These are phyloP conservation scores for Drosophila arizonae DNA, from an alignment of 1,140 invertebrate genomes.

Conservation along the genomic window DNA sequence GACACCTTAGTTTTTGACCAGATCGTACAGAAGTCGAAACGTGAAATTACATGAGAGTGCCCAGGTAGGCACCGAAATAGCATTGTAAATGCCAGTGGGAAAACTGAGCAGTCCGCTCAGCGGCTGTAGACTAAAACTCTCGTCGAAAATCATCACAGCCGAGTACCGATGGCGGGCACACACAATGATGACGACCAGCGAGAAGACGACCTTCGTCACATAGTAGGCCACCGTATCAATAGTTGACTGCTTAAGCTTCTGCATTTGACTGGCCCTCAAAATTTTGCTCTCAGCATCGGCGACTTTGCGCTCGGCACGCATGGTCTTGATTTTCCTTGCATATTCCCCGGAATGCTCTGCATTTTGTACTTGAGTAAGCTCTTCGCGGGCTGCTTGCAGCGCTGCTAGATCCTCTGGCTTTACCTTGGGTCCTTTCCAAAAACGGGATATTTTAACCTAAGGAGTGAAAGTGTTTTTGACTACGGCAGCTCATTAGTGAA, in stretches of 20 bases:
- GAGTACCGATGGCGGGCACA: conserved; percentile 62
- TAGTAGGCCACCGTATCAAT: conserved; percentile 67
- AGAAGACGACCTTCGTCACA: conserved; percentile 56
- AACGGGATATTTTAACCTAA: conserved; percentile 65
- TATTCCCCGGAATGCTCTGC: conserved; percentile 62
- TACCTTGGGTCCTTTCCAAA: conserved; percentile 39
- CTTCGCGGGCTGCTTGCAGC: conserved; percentile 51
- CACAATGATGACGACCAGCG: conserved; percentile 54
- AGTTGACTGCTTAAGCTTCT: conserved; percentile 45
- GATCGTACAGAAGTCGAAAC: conserved; percentile 55
- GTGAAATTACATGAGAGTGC: conserved; percentile 75
- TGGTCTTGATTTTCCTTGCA: conserved; percentile 59
- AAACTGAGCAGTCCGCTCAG: conserved; percentile 68
- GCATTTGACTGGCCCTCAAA: conserved; percentile 35
- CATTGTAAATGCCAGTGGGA: conserved; percentile 71
- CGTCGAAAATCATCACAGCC: conserved; percentile 65
- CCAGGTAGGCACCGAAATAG: conserved; percentile 74
- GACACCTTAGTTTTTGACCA: conserved; percentile 55
- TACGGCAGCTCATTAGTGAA: not conserved
- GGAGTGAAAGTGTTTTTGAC: not conserved
- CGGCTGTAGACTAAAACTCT: conserved; percentile 65
- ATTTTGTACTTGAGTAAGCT: conserved; percentile 52
- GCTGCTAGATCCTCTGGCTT: conserved; percentile 34
- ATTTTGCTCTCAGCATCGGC: conserved; percentile 52
- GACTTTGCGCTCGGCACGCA: conserved; percentile 74